Evolutionary conservation across 2,113 vertebrate species (phyloP), one percentile per base, ranked within the genome.

Genomic region (Notiomystis cincta): DNA sequence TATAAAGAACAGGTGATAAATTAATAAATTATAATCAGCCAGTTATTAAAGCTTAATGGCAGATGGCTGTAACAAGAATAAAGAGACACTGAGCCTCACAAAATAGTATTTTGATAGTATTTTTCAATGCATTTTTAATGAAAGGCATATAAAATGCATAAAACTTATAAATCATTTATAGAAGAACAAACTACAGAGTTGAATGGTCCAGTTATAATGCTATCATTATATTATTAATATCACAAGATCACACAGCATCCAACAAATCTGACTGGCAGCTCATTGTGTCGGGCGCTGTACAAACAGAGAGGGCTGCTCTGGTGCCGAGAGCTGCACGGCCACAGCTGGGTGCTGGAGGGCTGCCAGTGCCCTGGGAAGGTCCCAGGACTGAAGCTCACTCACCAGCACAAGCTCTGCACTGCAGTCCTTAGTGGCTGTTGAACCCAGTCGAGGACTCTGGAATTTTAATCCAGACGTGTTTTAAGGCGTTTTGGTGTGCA

Each of bases 21-120:
- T 97, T 97, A 97, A 97, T 97, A 97, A 97, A 97, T 97, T 96
- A 96, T 96, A 97, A 94, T 95, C 86, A 89, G 77, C 87, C 88
- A 92, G 91, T 94, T 97, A 90, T 92, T 95, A 93, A 93, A 93
- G 92, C 93, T 97, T 94, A 95, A 96, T 94, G 91, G 85, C 95
- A 95, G 90, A 97, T 94, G 94, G 95, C 82, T 95, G 66, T 67
- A 95, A 91, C 84, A 95, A 90, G 94, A 91, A 85, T 87, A 92
- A 92, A 95, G 86, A 84, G 66, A 85, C 69, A 19, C 70, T 75
- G 67, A 92, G 67, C 87, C 40, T 82, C 90, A 60, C 89, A 93
- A 97, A 96, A 94, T 95, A 85, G 92, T 94, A 89, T 96, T 97
- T 96, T 96, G 95, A 91, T 96, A 91, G 87, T 89, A 88, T 87